Conservation (phyloP, 2,113 vertebrate species). For the Micromys minutus region DNA sequence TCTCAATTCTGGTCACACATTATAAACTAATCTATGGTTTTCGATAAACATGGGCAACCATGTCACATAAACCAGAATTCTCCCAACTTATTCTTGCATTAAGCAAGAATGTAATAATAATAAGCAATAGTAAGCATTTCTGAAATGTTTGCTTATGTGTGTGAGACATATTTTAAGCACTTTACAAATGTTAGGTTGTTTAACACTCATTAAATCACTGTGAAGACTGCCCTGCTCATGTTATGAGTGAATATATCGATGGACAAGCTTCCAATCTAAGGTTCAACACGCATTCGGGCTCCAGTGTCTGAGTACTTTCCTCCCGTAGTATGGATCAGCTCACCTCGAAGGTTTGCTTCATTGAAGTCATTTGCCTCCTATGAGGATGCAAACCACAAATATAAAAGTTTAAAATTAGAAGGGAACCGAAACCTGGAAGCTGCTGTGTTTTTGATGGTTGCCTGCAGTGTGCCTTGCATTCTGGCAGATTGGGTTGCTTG, state of each 20-base stretch:
- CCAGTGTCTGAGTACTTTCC: not conserved
- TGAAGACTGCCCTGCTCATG: not conserved
- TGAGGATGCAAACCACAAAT: not conserved
- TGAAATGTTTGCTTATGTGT: not conserved
- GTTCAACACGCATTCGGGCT: not conserved
- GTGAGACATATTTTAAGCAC: not conserved
- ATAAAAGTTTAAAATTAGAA: constrained; percentile 3
- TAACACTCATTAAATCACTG: not conserved
- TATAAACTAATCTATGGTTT: not conserved
- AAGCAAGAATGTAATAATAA: not conserved
- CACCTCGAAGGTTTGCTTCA: not conserved
- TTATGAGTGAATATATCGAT: not conserved
- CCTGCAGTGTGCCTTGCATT: not conserved
- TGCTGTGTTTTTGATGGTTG: not conserved
- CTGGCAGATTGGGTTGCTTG: not conserved
- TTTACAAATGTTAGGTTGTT: constrained; percentile 19
- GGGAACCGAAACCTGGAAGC: not conserved
- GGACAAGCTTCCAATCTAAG: not conserved
- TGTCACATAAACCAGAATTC: not conserved
- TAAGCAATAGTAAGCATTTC: not conserved
- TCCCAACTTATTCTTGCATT: not conserved
- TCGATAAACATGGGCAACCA: not conserved
- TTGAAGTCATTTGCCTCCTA: not conserved
- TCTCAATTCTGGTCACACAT: not conserved
- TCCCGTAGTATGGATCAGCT: not conserved